Evolutionary conservation across 1,140 invertebrate species (phyloP).

Genomic region (Daktulosphaira vitifoliae): DNA sequence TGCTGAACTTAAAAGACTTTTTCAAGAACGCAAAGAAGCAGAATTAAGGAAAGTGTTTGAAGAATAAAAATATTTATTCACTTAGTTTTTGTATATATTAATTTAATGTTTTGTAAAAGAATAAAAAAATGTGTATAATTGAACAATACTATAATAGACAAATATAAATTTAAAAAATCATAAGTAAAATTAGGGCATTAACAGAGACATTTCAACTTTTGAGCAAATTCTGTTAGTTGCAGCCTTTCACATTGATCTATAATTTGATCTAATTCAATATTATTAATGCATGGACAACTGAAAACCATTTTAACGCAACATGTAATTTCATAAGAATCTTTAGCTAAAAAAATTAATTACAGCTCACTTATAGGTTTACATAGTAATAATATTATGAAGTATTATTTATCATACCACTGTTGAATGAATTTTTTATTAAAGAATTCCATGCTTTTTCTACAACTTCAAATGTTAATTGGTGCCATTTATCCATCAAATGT

Average conservation of each 20-base stretch:
- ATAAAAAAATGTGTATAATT: not conserved
- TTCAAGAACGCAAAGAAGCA: slow-evolving; percentile 17
- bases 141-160: too few species aligned
- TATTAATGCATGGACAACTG: slow-evolving; percentile 32
- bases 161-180: not conserved
- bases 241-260: slow-evolving; percentile 15
- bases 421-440: slow-evolving; percentile 13
- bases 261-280: slow-evolving; percentile 13
- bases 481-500: slow-evolving; percentile 31
- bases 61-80: slow-evolving; percentile 1
- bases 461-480: slow-evolving; percentile 17
- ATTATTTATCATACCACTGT: slow-evolving; percentile 10
- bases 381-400: not conserved
- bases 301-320: slow-evolving; percentile 22
- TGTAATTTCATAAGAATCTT: slow-evolving; percentile 25
- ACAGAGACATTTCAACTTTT: slow-evolving; percentile 10
- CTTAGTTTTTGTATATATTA: not conserved
- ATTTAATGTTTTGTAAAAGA: slow-evolving; percentile 10
- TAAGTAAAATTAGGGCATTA: not conserved
- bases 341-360: slow-evolving; percentile 13
- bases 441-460: slow-evolving; percentile 33
- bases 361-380: too few species aligned
- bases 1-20: slow-evolving; percentile 3
- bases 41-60: slow-evolving; percentile 3
- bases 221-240: slow-evolving; percentile 1